Evolutionary conservation across 2,113 vertebrate species (phyloP), one percentile per base, ranked within the genome.

Genomic region (Gymnorhina tibicen): DNA sequence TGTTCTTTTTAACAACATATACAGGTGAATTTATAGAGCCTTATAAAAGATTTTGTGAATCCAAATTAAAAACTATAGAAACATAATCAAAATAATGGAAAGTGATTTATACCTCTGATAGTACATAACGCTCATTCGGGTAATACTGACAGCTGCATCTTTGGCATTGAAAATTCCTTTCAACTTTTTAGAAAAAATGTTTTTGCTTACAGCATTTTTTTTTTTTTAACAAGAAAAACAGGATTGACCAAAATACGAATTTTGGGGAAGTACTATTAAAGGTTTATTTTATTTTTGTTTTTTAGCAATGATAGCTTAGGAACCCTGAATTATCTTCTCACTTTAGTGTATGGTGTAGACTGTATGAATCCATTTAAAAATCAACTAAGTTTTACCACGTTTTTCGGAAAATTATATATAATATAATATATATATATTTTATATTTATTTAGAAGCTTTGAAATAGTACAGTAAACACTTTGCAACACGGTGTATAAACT

Each of bases 391-490:
- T 98, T 98, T 98, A 98, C 98, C 98, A 99, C 97, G 74, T 98
- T 98, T 98, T 98, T 98, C 98, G 98, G 98, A 99, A 98, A 98
- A 98, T 98, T 98, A 98, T 98, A 98, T 98, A 98, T 98, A 98
- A 98, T 98, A 98, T 98, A 98, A 98, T 98, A 98, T 98, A 98
- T 97, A 98, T 98, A 99, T 98, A 99, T 99, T 98, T 99, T 99
- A 99, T 99, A 99, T 99, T 99, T 98, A 99, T 99, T 99, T 99
- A 98, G 98, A 99, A 99, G 98, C 98, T 99, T 99, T 99, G 98
- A 99, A 99, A 99, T 98, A 99, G 98, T 99, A 99, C 99, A 99
- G 98, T 99, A 99, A 99, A 99, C 99, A 99, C 99, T 99, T 99
- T 98, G 98, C 98, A 98, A 99, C 99, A 99, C 98, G 98, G 99